Percentiles rank a stretch among this genome's conserved stretches.
Conservation (phyloP, 1,140 invertebrate genomes). For the Hetaerina americana region DNA sequence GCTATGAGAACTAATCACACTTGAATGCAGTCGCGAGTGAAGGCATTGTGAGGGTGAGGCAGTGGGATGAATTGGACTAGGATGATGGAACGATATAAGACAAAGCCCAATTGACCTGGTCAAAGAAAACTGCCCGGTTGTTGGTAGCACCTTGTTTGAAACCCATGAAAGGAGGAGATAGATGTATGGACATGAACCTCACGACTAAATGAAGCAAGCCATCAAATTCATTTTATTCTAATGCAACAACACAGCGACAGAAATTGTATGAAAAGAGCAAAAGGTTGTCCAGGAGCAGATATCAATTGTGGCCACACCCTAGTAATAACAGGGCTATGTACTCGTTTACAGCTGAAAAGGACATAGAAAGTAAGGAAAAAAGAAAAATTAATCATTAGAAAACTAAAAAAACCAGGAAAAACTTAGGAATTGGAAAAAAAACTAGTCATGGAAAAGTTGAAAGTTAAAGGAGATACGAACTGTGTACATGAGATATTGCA, state of each 20-base stretch:
- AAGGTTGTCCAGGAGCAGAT: neutral
- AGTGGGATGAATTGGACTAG: neutral
- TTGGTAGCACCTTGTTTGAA: neutral
- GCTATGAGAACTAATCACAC: constrained; percentile 15
- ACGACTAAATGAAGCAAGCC: neutral
- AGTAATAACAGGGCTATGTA: no score
- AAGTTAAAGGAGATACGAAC: no score
- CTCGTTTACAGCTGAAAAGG: no score
- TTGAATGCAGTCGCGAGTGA: neutral
- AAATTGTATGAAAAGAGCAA: neutral
- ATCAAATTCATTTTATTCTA: neutral
- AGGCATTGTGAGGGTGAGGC: neutral
- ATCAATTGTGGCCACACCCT: neutral
- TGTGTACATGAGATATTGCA: no score
- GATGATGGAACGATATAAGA: neutral
- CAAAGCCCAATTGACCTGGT: neutral
- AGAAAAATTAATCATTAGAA: no score
- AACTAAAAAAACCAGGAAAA: no score
- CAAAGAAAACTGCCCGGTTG: neutral
- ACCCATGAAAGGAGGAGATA: neutral
- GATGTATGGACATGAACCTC: neutral
- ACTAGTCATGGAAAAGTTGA: no score
- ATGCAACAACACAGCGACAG: neutral
- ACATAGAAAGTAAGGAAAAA: no score
- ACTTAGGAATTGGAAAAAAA: no score